These are phyloP conservation scores for Dipodomys ordii DNA, from an alignment of 2,113 vertebrate species.

Conservation along the genomic window DNA sequence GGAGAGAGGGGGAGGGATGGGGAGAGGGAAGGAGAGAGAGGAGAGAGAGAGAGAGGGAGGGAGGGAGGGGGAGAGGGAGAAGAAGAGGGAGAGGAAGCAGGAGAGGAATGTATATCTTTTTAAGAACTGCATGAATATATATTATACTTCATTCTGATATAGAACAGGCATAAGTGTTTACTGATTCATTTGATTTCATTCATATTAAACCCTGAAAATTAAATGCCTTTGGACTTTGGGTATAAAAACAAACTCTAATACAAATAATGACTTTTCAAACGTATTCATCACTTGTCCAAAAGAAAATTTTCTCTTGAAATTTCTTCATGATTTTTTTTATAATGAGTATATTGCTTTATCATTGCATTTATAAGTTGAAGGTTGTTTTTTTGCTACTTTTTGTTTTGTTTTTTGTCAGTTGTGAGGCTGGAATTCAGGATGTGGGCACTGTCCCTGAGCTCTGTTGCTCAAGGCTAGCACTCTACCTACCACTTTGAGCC, in stretches of 20 bases:
- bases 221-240: not conserved
- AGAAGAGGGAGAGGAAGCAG: too few species aligned
- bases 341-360: not conserved
- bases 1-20: too few species aligned
- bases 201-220: not conserved
- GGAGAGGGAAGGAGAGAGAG: too few species aligned
- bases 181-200: not conserved
- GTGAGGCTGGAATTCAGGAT: too few species aligned
- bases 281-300: not conserved
- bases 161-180: not conserved
- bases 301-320: not conserved
- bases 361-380: not conserved
- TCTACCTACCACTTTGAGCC: too few species aligned
- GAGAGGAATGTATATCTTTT: not conserved
- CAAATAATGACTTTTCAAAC: constrained; percentile 35
- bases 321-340: not conserved
- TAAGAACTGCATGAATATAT: not conserved
- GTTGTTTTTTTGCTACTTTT: too few species aligned
- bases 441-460: too few species aligned
- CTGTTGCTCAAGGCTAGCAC: too few species aligned
- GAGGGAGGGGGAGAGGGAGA: too few species aligned
- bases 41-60: too few species aligned
- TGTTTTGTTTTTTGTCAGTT: too few species aligned
- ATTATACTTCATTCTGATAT: not conserved
- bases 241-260: not conserved